Conservation (phyloP, 2,797 vertebrate genomes). For the Sarcoramphus papa region DNA sequence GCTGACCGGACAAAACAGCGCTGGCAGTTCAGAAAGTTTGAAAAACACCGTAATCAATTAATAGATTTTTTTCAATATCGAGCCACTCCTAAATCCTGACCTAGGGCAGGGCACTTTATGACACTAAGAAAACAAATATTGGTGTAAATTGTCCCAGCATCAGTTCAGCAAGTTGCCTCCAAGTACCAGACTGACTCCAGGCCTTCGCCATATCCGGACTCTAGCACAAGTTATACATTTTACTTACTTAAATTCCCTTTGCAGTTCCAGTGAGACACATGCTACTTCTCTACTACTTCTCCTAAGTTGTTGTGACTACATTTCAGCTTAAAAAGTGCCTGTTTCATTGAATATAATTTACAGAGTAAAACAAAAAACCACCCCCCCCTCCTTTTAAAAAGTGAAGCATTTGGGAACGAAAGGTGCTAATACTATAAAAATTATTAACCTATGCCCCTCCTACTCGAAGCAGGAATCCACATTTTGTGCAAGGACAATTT, state of each 20-base stretch:
- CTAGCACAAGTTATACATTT: background rate
- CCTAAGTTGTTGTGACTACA: background rate
- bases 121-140: background rate
- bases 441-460: background rate
- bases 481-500: background rate
- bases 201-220: fast-evolving
- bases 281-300: background rate
- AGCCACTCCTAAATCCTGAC: background rate
- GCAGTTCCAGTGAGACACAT: background rate
- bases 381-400: fast-evolving
- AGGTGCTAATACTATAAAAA: background rate
- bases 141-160: background rate
- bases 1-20: background rate
- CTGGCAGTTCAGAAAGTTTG: background rate
- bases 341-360: background rate
- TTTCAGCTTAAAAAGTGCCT: background rate
- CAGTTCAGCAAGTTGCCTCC: background rate
- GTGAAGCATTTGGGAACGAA: background rate
- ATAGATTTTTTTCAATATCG: background rate
- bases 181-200: background rate
- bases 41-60: background rate
- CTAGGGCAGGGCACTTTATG: background rate
- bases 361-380: background rate
- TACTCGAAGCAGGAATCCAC: background rate
- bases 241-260: background rate